Conservation (phyloP, 2,113 vertebrate species). For the Gorsachius goisagi region DNA sequence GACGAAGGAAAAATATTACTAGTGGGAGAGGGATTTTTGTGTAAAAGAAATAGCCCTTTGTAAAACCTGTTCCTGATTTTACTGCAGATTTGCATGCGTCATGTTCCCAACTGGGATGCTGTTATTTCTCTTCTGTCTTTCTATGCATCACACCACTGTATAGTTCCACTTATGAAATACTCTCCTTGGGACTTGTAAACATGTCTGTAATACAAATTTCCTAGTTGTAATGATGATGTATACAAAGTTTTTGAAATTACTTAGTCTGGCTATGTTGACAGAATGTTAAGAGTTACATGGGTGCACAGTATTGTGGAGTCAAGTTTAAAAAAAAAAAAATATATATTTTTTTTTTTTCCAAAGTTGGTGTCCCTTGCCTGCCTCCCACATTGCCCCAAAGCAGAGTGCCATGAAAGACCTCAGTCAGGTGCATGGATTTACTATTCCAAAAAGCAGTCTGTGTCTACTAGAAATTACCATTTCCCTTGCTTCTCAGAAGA, state of each 20-base stretch:
- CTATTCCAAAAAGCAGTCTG: not conserved
- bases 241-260: not conserved
- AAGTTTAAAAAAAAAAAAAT: not conserved
- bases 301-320: too few species aligned
- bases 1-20: not conserved
- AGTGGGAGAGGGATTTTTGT: not conserved
- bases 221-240: not conserved
- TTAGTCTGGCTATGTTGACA: not conserved
- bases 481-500: not conserved
- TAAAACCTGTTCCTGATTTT: not conserved
- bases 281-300: not conserved
- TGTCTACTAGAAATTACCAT: not conserved
- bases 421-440: not conserved
- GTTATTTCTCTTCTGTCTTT: not conserved
- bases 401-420: not conserved
- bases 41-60: not conserved
- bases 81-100: not conserved
- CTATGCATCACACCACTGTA: not conserved
- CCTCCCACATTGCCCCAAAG: not conserved
- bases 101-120: not conserved
- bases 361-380: not conserved
- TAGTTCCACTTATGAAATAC: not conserved
- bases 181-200: not conserved
- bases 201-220: not conserved
- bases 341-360: not conserved